Evolutionary conservation across 2,797 vertebrate genomes (phyloP).

Genomic region (Luscinia megarhynchos): DNA sequence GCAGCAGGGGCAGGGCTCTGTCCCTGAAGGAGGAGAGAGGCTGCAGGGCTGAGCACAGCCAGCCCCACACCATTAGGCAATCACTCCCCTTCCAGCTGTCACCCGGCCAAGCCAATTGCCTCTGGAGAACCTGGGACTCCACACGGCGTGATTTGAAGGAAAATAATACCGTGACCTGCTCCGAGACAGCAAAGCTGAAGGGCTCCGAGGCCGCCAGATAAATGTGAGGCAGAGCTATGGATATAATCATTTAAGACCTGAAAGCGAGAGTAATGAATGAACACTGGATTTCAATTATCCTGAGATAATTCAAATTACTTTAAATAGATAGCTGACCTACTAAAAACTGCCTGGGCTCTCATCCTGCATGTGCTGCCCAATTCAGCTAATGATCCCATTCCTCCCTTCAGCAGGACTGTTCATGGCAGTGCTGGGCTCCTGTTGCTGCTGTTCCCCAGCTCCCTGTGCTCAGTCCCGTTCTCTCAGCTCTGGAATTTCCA

Average conservation of each 20-base stretch:
- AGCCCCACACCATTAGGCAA: neutral
- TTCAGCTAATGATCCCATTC: neutral
- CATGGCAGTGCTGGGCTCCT: neutral
- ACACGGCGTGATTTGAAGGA: conserved; percentile 22
- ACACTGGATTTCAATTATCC: conserved; percentile 48
- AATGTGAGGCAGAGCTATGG: neutral
- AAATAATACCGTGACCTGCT: conserved; percentile 21
- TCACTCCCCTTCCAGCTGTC: conserved; percentile 16
- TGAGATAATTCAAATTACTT: conserved; percentile 42
- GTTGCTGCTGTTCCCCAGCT: conserved; percentile 12
- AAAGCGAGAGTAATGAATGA: conserved; percentile 23
- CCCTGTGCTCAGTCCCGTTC: neutral
- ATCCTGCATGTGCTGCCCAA: neutral
- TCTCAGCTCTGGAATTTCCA: conserved; percentile 17
- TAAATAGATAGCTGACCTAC: conserved; percentile 26
- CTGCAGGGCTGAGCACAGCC: neutral
- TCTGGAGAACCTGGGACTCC: conserved; percentile 10
- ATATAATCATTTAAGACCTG: neutral
- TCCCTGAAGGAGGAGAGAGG: neutral
- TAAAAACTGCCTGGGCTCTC: conserved; percentile 7
- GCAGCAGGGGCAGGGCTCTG: too few species aligned
- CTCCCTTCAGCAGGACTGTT: neutral
- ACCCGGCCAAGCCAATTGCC: conserved; percentile 15
- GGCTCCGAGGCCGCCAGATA: neutral
- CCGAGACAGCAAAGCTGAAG: conserved; percentile 7